Percentiles rank a stretch among this genome's conserved stretches.
phyloP scores from a whole-genome alignment of 2,113 vertebrate species.

The Macquaria ambigua region DNA sequence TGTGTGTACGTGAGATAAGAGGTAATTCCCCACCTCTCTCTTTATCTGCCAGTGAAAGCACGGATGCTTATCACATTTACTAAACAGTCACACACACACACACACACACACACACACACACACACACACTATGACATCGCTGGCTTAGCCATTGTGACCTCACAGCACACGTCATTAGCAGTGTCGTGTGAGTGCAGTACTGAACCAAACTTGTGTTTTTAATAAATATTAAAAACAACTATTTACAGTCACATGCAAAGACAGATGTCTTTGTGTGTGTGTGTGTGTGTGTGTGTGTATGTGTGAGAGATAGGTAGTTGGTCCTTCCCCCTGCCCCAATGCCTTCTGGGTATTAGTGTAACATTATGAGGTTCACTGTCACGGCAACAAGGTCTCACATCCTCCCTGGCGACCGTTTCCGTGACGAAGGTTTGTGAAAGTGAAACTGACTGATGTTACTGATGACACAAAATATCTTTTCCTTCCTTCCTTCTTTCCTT shows the following conservation, averaged over 20 bases:
- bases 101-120: constrained; percentile 2
- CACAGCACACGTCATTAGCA: background rate
- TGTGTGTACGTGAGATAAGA: constrained; percentile 28
- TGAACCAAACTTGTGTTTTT: background rate
- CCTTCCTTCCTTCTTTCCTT: background rate
- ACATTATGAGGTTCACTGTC: constrained; percentile 1
- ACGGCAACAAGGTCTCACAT: constrained; percentile 12
- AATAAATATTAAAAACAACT: background rate
- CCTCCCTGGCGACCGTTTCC: background rate
- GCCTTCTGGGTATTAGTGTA: constrained; percentile 28
- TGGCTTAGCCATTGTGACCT: background rate
- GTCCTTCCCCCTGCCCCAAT: background rate
- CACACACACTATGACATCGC: background rate
- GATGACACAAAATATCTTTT: background rate
- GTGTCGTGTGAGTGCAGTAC: background rate
- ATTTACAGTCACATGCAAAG: background rate
- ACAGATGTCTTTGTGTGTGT: background rate
- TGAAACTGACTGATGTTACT: too few species aligned
- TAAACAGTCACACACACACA: background rate
- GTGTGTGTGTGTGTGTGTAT: background rate
- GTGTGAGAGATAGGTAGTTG: background rate
- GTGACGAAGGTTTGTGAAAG: background rate
- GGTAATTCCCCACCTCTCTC: constrained; percentile 9
- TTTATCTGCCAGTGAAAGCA: constrained; percentile 24
- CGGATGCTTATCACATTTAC: constrained; percentile 11